Conservation (phyloP, 2,113 vertebrate species). For the Poeciliopsis prolifica region DNA sequence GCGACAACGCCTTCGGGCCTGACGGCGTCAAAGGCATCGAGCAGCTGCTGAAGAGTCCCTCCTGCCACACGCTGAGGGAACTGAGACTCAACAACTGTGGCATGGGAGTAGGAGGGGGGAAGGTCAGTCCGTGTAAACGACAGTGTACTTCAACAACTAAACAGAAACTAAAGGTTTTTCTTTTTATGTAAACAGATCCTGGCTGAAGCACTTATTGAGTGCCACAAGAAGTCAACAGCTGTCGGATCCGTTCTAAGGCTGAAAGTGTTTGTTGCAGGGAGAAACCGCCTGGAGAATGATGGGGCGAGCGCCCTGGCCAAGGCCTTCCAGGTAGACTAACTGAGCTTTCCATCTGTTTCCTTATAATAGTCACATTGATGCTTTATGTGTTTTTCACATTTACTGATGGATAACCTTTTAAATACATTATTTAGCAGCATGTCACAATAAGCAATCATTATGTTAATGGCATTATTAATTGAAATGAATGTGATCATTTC, state of each 20-base stretch:
- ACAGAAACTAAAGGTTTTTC: background rate
- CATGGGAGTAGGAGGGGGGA: constrained; percentile 96
- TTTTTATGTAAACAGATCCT: constrained; percentile 83
- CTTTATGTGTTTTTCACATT: too few relatives aligned
- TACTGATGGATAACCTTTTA: too few relatives aligned
- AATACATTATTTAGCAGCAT: too few relatives aligned
- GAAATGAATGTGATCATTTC: too few relatives aligned
- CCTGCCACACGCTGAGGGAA: constrained; percentile 88
- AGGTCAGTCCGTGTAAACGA: constrained; percentile 76
- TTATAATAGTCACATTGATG: too few relatives aligned
- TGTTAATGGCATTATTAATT: too few relatives aligned
- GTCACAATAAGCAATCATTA: too few relatives aligned
- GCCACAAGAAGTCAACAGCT: constrained; percentile 85
- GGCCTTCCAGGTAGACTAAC: constrained; percentile 86
- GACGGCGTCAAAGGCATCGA: constrained; percentile 94
- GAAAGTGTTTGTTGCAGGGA: constrained; percentile 91
- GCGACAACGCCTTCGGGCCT: constrained; percentile 96
- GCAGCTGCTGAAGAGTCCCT: constrained; percentile 86
- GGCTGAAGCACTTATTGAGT: constrained; percentile 87
- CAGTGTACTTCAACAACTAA: too few relatives aligned
- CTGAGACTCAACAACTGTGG: constrained; percentile 97
- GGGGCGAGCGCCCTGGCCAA: constrained; percentile 92
- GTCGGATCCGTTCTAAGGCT: constrained; percentile 85
- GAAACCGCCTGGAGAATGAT: constrained; percentile 96
- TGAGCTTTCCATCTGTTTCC: too few relatives aligned